phyloP scores from a whole-genome alignment of 2,113 vertebrate species.

The Pungitius pungitius region DNA sequence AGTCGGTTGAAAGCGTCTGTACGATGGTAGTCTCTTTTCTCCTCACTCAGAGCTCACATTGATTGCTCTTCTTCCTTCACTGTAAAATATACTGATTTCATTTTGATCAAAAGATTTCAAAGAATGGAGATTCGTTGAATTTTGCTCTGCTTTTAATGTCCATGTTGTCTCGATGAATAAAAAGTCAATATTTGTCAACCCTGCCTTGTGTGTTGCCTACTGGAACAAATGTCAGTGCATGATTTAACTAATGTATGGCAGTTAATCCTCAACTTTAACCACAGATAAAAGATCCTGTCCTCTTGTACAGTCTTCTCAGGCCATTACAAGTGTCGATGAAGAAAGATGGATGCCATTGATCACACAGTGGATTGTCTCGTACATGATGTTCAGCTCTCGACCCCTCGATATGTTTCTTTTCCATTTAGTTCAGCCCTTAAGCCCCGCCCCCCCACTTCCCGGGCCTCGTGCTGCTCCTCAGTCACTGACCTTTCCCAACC shows the following conservation, averaged over 20 bases:
- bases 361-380: neutral
- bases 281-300: too few relatives aligned
- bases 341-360: neutral
- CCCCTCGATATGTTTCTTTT: neutral
- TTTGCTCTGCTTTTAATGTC: conserved; percentile 77
- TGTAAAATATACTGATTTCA: conserved; percentile 76
- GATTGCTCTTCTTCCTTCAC: conserved; percentile 61
- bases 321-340: too few relatives aligned
- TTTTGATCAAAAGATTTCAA: conserved; percentile 71
- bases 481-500: conserved; percentile 40
- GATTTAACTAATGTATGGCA: neutral
- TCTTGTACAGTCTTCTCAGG: too few relatives aligned
- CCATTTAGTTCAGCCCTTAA: neutral
- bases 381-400: neutral
- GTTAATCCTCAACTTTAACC: too few relatives aligned
- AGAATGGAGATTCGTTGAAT: conserved; percentile 73
- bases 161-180: conserved; percentile 81
- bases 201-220: neutral
- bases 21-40: conserved; percentile 75
- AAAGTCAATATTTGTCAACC: conserved; percentile 53
- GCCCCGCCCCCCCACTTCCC: neutral
- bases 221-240: neutral
- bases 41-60: conserved; percentile 63
- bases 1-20: conserved; percentile 67
- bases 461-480: neutral